Conservation (phyloP, 2,797 vertebrate genomes). For the Tapirus indicus region DNA sequence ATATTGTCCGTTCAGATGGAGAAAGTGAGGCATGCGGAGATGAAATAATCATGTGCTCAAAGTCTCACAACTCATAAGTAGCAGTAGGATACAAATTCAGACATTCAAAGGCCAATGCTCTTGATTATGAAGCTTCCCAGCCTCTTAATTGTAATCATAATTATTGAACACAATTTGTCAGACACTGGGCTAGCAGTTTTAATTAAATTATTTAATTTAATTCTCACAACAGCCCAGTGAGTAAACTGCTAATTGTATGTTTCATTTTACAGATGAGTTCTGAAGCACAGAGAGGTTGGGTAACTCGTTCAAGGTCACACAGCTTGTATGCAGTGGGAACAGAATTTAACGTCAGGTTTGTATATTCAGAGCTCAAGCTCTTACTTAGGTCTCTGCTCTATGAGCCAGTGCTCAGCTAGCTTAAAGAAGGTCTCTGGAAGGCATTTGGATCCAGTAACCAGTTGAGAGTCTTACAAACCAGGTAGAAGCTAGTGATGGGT, state of each 20-base stretch:
- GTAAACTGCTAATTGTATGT: neutral
- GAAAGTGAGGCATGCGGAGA: neutral
- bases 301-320: neutral
- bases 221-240: neutral
- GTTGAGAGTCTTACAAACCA: slow-evolving; percentile 24
- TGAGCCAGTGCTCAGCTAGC: neutral
- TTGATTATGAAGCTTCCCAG: neutral
- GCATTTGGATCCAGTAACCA: neutral
- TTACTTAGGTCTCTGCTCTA: neutral
- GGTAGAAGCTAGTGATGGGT: neutral
- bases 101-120: neutral
- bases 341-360: neutral
- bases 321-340: neutral
- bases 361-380: neutral
- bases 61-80: neutral
- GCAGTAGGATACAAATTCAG: slow-evolving; percentile 39
- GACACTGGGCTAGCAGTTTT: neutral
- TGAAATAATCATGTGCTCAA: slow-evolving; percentile 2
- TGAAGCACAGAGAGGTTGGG: neutral
- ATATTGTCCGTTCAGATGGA: neutral
- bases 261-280: slow-evolving; percentile 23
- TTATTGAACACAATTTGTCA: neutral
- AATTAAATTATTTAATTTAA: slow-evolving; percentile 33
- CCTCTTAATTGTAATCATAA: neutral
- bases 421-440: neutral